These are phyloP conservation scores for Conger conger DNA, from an alignment of 2,113 vertebrate species.

Conservation along the genomic window DNA sequence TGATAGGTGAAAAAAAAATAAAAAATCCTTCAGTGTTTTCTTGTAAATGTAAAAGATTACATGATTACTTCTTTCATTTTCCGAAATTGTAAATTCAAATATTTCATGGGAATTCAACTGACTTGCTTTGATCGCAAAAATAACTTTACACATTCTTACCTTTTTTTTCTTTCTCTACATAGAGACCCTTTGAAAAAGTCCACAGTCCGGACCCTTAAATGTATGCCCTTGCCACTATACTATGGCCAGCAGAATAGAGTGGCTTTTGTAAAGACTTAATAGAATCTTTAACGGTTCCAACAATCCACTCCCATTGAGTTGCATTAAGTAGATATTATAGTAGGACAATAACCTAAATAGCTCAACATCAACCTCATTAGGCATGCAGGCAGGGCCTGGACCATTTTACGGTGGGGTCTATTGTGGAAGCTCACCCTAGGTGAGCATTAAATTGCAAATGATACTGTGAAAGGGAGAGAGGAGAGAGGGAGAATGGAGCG, in stretches of 20 bases:
- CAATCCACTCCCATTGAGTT: slow-evolving; percentile 93
- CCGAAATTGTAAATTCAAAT: slow-evolving; percentile 4
- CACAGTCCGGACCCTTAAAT: slow-evolving; percentile 71
- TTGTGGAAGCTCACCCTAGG: slow-evolving; percentile 93
- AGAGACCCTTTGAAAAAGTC: slow-evolving; percentile 63
- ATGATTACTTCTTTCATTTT: neutral
- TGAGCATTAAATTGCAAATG: slow-evolving; percentile 99
- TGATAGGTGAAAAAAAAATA: neutral
- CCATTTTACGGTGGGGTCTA: slow-evolving; percentile 84
- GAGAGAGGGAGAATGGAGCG: slow-evolving; percentile 68
- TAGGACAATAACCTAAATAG: slow-evolving; percentile 96
- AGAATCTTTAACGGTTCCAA: slow-evolving; percentile 95
- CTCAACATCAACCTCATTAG: slow-evolving; percentile 94
- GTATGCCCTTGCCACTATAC: slow-evolving; percentile 73
- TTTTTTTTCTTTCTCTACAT: slow-evolving; percentile 64
- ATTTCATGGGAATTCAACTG: slow-evolving; percentile 2
- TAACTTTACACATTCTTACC: slow-evolving; percentile 62
- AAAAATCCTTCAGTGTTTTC: neutral
- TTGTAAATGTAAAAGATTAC: neutral
- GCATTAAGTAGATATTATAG: slow-evolving; percentile 98
- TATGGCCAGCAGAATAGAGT: slow-evolving; percentile 78
- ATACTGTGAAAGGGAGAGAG: slow-evolving; percentile 84
- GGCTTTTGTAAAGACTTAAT: slow-evolving; percentile 96
- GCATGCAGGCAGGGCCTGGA: slow-evolving; percentile 82
- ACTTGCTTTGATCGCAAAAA: slow-evolving; percentile 26